Base-by-base conservation (phyloP, 2,113 vertebrate genomes). In the Hydrochoerus hydrochaeris region DNA sequence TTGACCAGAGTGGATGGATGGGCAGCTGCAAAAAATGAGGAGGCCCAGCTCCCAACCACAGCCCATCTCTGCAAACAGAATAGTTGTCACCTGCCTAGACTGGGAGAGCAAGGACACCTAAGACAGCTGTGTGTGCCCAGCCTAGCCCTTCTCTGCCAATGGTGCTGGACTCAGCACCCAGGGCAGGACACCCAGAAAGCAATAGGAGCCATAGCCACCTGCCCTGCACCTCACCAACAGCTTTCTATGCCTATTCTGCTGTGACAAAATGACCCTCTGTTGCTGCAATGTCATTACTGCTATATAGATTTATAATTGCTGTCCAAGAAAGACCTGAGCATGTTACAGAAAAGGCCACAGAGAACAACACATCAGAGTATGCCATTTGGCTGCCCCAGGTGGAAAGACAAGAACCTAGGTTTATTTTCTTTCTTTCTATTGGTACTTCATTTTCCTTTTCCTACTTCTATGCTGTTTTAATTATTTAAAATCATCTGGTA, bases 371-470 rank as follows among this genome's bases (percentile, higher is more conserved):
- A 0, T 5, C 12, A 73, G 78, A 57, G 46, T 35, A 19, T 6
- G n/a, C 20, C 0, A 11, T 0, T n/a, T n/a, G 24, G 32, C 4
- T 26, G 1, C 17, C 67, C 82, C 11, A 26, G 28, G 69, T 8
- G 5, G 65, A 93, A 91, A 73, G 90, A 83, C 78, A 62, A 67
- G 32, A 26, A 41, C 65, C 73, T 54, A 92, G 62, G 69, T 91
- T 92, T 62, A n/a, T 54, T 95, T 97, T 90, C 46, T 90, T 86
- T 58, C 60, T 82, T 85, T 92, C 63, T 93, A 38, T 63, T 32
- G 24, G 1, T 32, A 78, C 14, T 49, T 62, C 63, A 60, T 87
- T 90, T 78, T 57, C 69, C 41, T 90, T 92, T 8, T 67, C 32
- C 11, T 44, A 4, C 17, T 35, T 52, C 8, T 35, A 30, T 26